These are phyloP conservation scores for Acanthacorydalis orientalis DNA, from an alignment of 2,888 invertebrate genomes.

Conservation along the genomic window DNA sequence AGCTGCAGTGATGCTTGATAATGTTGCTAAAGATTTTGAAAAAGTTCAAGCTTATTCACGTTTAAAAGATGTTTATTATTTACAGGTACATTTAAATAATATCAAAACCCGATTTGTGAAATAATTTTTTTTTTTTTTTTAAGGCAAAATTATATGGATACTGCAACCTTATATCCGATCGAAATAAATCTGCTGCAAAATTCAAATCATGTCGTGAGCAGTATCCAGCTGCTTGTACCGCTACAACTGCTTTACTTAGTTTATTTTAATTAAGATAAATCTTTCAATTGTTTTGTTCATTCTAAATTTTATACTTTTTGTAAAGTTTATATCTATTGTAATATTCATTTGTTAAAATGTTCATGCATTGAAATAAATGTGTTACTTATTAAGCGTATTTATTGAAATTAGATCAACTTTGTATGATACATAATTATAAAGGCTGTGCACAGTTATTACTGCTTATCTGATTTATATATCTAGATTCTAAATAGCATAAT, in stretches of 20 bases:
- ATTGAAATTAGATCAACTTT: neutral
- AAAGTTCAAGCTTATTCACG: constrained; percentile 61
- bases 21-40: constrained; percentile 50
- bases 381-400: neutral
- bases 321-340: no score
- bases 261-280: no score
- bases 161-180: constrained; percentile 47
- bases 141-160: constrained; percentile 61
- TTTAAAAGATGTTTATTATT: constrained; percentile 53
- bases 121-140: constrained; percentile 16
- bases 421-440: neutral
- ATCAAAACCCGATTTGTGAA: neutral
- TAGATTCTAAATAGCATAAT: neutral
- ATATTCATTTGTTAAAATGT: no score
- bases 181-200: constrained; percentile 70
- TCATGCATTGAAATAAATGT: no score
- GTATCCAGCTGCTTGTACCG: constrained; percentile 41
- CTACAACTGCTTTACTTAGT: constrained; percentile 20
- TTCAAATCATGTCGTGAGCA: constrained; percentile 63
- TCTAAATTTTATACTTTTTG: no score
- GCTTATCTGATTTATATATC: neutral
- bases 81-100: constrained; percentile 32
- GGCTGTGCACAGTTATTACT: neutral
- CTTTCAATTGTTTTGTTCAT: no score
- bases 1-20: constrained; percentile 42